Conservation (phyloP, 2,888 invertebrate genomes). For the Punctoribates punctum region DNA sequence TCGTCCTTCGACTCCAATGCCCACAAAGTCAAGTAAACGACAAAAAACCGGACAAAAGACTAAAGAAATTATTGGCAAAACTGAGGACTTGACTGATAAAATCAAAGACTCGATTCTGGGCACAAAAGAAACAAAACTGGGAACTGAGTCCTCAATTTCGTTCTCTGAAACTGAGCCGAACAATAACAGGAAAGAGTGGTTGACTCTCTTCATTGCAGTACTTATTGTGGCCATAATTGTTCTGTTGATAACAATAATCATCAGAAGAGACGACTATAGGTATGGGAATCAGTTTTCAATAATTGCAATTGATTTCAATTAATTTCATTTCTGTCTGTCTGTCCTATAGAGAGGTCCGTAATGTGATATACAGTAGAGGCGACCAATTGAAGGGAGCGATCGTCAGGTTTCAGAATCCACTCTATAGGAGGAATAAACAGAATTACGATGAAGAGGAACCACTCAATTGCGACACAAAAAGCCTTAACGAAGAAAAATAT, state of each 20-base stretch:
- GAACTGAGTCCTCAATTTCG: not conserved
- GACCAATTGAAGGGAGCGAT: slow-evolving; percentile 29
- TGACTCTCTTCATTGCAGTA: not conserved
- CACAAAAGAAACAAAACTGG: not conserved
- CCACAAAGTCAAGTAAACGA: not conserved
- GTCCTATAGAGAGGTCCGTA: not conserved
- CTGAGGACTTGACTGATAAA: not conserved
- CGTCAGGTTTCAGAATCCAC: slow-evolving; percentile 10
- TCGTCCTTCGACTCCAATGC: no score
- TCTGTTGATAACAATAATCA: not conserved
- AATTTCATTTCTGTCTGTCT: not conserved
- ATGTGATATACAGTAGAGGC: slow-evolving; percentile 19
- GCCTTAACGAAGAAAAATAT: not conserved
- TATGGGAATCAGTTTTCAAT: not conserved
- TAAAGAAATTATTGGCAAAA: not conserved
- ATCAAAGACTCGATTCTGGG: not conserved
- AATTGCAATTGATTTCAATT: not conserved
- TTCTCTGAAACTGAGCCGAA: not conserved
- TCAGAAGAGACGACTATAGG: slow-evolving; percentile 28
- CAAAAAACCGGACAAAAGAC: not conserved
- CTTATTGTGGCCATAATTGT: not conserved
- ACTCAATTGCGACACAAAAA: not conserved
- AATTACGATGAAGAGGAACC: slow-evolving; percentile 14
- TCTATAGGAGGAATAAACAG: not conserved
- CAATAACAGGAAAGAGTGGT: not conserved